phyloP scores from a whole-genome alignment of 2,797 vertebrate genomes.

The Rhabdophis nuchalis region DNA sequence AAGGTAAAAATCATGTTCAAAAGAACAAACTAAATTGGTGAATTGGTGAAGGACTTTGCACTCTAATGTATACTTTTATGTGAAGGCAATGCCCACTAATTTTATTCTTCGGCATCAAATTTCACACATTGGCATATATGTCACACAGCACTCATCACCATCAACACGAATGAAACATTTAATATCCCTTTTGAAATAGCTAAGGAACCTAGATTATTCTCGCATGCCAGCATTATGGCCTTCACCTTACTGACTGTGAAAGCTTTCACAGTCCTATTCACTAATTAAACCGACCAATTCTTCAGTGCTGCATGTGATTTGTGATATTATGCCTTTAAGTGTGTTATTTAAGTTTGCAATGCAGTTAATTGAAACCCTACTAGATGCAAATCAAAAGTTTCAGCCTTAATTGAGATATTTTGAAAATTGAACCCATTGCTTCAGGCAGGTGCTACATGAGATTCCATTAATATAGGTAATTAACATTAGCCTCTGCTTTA shows the following conservation, averaged over 20 bases:
- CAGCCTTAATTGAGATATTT: slow-evolving; percentile 91
- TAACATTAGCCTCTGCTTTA: slow-evolving; percentile 97
- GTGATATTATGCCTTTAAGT: slow-evolving; percentile 77
- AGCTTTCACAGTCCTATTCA: slow-evolving; percentile 56
- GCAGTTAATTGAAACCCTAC: slow-evolving; percentile 80
- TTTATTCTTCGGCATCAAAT: slow-evolving; percentile 49
- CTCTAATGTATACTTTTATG: slow-evolving; percentile 32
- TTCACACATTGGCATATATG: slow-evolving; percentile 31
- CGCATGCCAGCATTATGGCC: slow-evolving; percentile 47
- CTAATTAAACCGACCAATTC: slow-evolving; percentile 64
- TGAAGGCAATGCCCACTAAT: slow-evolving; percentile 23
- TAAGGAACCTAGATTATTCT: slow-evolving; percentile 52
- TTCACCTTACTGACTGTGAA: slow-evolving; percentile 57
- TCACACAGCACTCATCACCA: slow-evolving; percentile 41
- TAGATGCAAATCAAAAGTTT: slow-evolving; percentile 84
- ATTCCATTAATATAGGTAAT: slow-evolving; percentile 98
- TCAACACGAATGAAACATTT: slow-evolving; percentile 48
- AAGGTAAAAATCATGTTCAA: slow-evolving; percentile 49
- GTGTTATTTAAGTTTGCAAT: slow-evolving; percentile 80
- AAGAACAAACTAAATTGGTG: slow-evolving; percentile 35
- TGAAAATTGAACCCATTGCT: slow-evolving; percentile 87
- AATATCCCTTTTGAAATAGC: slow-evolving; percentile 51
- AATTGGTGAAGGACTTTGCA: slow-evolving; percentile 55
- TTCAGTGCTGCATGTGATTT: slow-evolving; percentile 69
- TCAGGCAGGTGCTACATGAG: slow-evolving; percentile 95